A percentile compares a stretch with the other conserved stretches of the same genome.
phyloP scores from a whole-genome alignment of 2,113 vertebrate genomes.

The Ptyas mucosa region DNA sequence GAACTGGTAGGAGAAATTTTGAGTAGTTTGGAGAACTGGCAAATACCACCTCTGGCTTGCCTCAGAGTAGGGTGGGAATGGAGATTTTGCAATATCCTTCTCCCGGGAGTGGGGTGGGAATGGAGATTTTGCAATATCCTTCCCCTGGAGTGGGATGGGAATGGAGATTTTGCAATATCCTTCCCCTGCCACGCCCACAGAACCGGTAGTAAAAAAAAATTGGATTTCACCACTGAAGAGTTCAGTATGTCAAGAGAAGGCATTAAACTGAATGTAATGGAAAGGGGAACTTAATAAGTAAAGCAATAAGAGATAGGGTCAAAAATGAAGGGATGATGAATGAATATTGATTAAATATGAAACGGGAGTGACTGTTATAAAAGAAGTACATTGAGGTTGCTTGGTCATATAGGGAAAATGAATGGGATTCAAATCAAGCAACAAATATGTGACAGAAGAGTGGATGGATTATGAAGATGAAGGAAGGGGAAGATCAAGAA shows the following conservation, averaged over 20 bases:
- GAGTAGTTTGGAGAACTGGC: no score
- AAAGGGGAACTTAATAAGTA: not conserved
- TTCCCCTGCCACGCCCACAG: no score
- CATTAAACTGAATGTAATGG: not conserved
- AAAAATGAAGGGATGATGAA: not conserved
- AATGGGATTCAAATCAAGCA: not conserved
- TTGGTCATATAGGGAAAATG: not conserved
- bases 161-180: no score
- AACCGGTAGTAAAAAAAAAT: no score
- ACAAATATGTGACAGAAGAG: not conserved
- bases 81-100: no score
- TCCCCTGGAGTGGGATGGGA: no score
- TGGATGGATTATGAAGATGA: not conserved
- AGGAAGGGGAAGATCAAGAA: not conserved
- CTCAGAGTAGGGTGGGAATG: no score
- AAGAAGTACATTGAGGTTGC: not conserved
- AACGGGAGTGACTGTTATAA: not conserved
- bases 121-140: no score
- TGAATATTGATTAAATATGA: not conserved
- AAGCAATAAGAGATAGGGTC: not conserved
- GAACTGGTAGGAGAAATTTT: no score
- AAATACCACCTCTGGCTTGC: no score
- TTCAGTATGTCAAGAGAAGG: not conserved
- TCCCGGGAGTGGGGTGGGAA: no score
- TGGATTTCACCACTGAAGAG: not conserved